Percentiles rank a stretch among this genome's conserved stretches.
Conservation (phyloP, 2,113 vertebrate genomes). For the Trachemys scripta region DNA sequence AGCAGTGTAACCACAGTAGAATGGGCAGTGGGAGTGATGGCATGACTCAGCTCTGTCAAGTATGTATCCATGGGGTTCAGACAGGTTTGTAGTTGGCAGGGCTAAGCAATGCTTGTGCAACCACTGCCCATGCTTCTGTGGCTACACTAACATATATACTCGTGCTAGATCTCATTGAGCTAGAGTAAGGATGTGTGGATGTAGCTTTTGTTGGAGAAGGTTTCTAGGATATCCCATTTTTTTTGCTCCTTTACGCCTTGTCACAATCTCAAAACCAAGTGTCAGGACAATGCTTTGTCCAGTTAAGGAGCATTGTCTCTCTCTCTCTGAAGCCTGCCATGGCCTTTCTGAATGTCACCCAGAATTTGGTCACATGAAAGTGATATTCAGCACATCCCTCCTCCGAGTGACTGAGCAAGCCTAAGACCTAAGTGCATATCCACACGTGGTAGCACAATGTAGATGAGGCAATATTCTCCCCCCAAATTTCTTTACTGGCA, state of each 20-base stretch:
- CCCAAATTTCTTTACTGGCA: neutral
- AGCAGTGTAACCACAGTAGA: neutral
- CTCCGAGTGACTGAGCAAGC: neutral
- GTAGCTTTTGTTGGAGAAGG: neutral
- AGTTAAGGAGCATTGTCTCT: neutral
- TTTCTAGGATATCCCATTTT: neutral
- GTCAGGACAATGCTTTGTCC: neutral
- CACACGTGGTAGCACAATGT: neutral
- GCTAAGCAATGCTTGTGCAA: too few species aligned
- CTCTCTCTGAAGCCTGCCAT: neutral
- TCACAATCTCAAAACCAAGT: neutral
- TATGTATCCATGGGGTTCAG: neutral
- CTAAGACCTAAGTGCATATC: neutral
- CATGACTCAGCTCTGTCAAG: too few species aligned
- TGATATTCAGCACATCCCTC: neutral
- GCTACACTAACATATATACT: neutral
- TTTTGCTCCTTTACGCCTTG: neutral
- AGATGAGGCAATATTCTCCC: neutral
- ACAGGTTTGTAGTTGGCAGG: neutral
- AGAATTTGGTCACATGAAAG: neutral
- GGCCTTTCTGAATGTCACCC: slow-evolving; percentile 13
- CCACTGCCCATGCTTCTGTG: neutral
- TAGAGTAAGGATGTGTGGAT: too few species aligned
- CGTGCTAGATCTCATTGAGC: neutral
- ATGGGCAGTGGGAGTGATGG: neutral